phyloP scores from a whole-genome alignment of 2,888 invertebrate species.

The Patella caerulea region DNA sequence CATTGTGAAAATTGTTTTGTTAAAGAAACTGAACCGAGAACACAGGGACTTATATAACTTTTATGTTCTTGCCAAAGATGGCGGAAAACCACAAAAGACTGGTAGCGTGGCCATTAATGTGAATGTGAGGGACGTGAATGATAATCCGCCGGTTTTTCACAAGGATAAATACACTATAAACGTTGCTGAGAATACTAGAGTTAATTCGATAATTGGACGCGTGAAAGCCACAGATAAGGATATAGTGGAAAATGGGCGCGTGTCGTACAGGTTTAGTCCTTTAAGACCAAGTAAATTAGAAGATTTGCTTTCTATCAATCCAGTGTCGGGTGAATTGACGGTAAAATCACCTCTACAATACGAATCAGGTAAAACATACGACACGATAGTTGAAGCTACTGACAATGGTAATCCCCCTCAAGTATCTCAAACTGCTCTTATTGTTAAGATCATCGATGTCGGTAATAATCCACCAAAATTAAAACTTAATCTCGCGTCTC shows the following conservation, averaged over 20 bases:
- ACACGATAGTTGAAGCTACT: constrained; percentile 36
- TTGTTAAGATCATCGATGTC: constrained; percentile 79
- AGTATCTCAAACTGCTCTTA: constrained; percentile 35
- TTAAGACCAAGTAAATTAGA: constrained; percentile 27
- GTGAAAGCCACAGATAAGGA: constrained; percentile 88
- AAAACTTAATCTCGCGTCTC: constrained; percentile 30
- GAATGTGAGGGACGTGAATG: constrained; percentile 40
- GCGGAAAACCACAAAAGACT: constrained; percentile 22
- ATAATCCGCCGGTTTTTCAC: constrained; percentile 39
- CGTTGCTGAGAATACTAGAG: constrained; percentile 32
- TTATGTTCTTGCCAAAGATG: constrained; percentile 37
- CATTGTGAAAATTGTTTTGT: constrained; percentile 31
- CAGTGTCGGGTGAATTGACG: constrained; percentile 39
- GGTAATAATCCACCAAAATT: constrained; percentile 91
- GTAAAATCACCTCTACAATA: constrained; percentile 35
- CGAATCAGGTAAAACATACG: constrained; percentile 33
- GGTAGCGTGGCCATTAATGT: constrained; percentile 34
- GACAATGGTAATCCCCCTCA: constrained; percentile 39
- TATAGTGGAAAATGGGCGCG: constrained; percentile 81
- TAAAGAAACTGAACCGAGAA: constrained; percentile 35
- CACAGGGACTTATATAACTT: constrained; percentile 28
- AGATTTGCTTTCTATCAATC: constrained; percentile 37
- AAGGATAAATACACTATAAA: constrained; percentile 33
- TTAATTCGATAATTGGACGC: constrained; percentile 29
- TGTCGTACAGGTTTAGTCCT: constrained; percentile 68